phyloP scores from a whole-genome alignment of 1,140 invertebrate species.

The Nasonia longicornis region DNA sequence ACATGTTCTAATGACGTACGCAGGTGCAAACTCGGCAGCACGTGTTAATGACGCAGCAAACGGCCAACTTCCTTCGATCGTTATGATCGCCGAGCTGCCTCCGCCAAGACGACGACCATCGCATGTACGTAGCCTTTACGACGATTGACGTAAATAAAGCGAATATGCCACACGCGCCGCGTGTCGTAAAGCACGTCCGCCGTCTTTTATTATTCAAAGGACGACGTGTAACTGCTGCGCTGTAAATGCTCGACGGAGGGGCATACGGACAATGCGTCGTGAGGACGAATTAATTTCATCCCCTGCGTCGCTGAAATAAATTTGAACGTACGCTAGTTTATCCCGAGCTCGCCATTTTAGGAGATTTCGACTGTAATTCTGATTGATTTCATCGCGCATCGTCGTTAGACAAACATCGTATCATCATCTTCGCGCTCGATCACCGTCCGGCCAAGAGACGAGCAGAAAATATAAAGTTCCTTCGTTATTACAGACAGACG shows the following conservation, averaged over 20 bases:
- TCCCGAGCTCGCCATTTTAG: too few species aligned
- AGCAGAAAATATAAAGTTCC: constrained; percentile 12
- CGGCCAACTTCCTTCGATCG: background rate
- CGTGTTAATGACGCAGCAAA: constrained; percentile 10
- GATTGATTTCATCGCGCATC: too few species aligned
- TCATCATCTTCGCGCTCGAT: too few species aligned
- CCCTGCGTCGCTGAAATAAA: too few species aligned
- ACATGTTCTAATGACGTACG: background rate
- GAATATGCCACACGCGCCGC: background rate
- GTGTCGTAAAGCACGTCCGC: background rate
- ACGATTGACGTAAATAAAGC: background rate
- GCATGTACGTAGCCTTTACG: background rate
- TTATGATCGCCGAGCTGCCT: background rate
- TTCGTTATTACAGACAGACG: background rate
- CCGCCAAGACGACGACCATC: background rate
- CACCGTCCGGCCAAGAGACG: background rate
- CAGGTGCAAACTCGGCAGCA: background rate
- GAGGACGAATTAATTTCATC: background rate
- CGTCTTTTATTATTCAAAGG: constrained; percentile 1
- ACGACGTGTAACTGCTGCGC: background rate
- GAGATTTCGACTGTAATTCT: too few species aligned
- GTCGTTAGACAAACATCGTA: too few species aligned
- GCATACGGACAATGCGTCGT: background rate
- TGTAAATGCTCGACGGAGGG: background rate
- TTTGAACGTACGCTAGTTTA: too few species aligned